phyloP scores from a whole-genome alignment of 2,888 invertebrate species.

The Stenolophus ochropezus region DNA sequence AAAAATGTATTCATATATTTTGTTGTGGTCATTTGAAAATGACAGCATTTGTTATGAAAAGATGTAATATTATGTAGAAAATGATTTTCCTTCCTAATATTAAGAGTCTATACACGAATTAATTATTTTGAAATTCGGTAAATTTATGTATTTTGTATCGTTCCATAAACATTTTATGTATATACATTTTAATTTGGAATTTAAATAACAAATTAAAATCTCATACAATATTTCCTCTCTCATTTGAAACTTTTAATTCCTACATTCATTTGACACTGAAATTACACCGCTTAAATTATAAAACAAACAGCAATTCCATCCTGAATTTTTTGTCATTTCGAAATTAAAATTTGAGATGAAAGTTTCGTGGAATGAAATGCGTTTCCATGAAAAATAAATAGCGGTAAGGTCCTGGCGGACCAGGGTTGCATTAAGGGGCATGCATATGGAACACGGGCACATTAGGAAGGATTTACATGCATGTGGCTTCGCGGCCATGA shows the following conservation, averaged over 20 bases:
- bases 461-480: not conserved
- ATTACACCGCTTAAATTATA: not conserved
- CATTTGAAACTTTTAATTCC: not conserved
- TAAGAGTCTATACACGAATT: not conserved
- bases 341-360: not conserved
- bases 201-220: not conserved
- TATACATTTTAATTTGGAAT: not conserved
- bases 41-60: too few relatives aligned
- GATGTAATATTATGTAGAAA: too few relatives aligned
- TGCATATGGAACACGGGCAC: not conserved
- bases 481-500: not conserved
- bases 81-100: too few relatives aligned
- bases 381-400: not conserved
- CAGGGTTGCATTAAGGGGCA: not conserved
- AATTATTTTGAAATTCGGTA: not conserved
- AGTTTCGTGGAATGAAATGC: not conserved
- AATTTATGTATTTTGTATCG: not conserved
- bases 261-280: not conserved
- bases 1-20: too few relatives aligned
- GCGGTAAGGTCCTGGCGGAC: not conserved
- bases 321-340: not conserved
- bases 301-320: not conserved
- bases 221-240: not conserved
- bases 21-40: too few relatives aligned
- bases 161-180: not conserved